Conservation (phyloP, 2,797 vertebrate species). For the Crax fasciolata region DNA sequence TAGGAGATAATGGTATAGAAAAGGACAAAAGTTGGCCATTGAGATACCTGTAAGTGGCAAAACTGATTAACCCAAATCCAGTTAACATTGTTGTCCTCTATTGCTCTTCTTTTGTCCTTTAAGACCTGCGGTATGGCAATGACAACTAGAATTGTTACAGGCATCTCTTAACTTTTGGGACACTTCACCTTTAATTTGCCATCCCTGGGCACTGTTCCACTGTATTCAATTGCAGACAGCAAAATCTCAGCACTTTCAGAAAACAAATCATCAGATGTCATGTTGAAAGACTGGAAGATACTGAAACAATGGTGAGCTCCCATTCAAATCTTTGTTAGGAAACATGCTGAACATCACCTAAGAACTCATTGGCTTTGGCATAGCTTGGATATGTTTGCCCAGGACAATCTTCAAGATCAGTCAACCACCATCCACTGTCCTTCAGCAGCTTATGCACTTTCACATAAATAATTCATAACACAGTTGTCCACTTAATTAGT, state of each 20-base stretch:
- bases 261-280: neutral
- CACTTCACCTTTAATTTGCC: neutral
- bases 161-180: neutral
- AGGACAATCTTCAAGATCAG: neutral
- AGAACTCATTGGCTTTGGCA: neutral
- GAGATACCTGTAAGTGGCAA: neutral
- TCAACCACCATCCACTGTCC: neutral
- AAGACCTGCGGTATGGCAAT: neutral
- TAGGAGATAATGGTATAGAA: neutral
- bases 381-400: neutral
- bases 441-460: neutral
- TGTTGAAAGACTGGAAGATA: neutral
- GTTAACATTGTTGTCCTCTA: neutral
- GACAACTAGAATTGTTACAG: neutral
- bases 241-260: neutral
- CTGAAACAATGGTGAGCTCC: neutral
- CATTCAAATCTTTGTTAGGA: neutral
- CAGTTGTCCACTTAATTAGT: neutral
- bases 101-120: neutral
- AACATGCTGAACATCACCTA: neutral
- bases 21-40: neutral
- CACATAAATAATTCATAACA: neutral
- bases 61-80: neutral
- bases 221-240: neutral
- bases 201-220: neutral